These are phyloP conservation scores for Limnodromus scolopaceus DNA, from an alignment of 2,797 vertebrate genomes.

Conservation along the genomic window DNA sequence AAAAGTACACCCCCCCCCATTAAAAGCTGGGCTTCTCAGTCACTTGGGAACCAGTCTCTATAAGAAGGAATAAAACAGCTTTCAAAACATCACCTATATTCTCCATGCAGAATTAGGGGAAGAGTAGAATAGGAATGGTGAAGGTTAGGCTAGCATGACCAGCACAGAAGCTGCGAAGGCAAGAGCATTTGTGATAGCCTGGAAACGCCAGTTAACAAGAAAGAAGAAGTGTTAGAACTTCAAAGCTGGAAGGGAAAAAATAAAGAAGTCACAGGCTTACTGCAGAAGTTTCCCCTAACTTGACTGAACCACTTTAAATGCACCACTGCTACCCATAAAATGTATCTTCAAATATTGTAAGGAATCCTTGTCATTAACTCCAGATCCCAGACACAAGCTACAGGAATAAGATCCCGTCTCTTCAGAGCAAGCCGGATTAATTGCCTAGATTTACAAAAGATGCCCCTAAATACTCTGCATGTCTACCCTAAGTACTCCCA, in stretches of 20 bases:
- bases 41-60: not conserved
- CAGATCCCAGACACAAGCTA: not conserved
- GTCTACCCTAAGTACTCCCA: not conserved
- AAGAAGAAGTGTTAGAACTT: not conserved
- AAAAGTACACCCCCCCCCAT: too few species aligned
- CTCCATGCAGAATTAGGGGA: not conserved
- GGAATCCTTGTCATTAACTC: not conserved
- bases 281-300: not conserved
- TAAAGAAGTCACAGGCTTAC: not conserved
- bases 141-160: not conserved
- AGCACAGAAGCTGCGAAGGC: not conserved
- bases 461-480: not conserved
- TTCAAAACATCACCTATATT: not conserved
- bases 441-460: not conserved
- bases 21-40: not conserved
- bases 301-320: not conserved
- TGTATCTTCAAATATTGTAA: not conserved
- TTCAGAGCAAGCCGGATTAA: not conserved
- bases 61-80: not conserved
- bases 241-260: not conserved
- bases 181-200: not conserved
- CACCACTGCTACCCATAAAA: not conserved
- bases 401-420: not conserved
- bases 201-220: not conserved
- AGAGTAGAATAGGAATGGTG: not conserved